phyloP scores from a whole-genome alignment of 2,888 invertebrate species.

The Belgica antarctica region DNA sequence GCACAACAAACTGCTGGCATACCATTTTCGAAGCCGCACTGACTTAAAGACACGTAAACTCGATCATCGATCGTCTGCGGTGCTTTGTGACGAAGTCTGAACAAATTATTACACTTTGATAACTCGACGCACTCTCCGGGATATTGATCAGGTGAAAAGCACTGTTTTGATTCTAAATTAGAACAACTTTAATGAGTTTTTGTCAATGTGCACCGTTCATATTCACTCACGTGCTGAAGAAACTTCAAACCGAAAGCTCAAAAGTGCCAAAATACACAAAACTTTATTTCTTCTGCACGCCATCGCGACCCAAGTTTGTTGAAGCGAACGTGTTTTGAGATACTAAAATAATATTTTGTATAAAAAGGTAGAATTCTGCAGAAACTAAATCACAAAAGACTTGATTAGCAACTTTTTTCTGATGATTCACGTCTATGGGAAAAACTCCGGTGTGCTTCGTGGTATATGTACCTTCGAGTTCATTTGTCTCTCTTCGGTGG shows the following conservation, averaged over 20 bases:
- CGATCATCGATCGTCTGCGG: constrained; percentile 15
- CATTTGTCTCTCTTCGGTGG: too few relatives aligned
- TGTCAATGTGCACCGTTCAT: background rate
- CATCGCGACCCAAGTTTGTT: background rate
- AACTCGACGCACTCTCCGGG: constrained; percentile 12
- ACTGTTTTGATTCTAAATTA: background rate
- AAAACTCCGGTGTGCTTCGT: too few relatives aligned
- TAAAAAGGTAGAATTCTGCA: too few relatives aligned
- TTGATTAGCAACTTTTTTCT: too few relatives aligned
- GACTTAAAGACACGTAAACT: constrained; percentile 5
- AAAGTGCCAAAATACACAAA: background rate
- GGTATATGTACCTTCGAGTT: too few relatives aligned
- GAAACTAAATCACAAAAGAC: too few relatives aligned
- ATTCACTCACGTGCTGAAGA: background rate
- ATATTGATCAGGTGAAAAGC: constrained; percentile 21
- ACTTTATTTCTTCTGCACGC: background rate
- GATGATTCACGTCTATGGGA: too few relatives aligned
- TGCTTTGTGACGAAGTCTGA: background rate
- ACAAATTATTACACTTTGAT: background rate
- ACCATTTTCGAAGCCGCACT: background rate
- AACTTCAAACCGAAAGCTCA: background rate
- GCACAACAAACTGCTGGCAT: constrained; percentile 26
- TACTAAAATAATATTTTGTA: too few relatives aligned
- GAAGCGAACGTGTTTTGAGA: background rate
- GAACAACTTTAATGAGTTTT: background rate